phyloP scores from a whole-genome alignment of 2,113 vertebrate species.

The Lates calcarifer region DNA sequence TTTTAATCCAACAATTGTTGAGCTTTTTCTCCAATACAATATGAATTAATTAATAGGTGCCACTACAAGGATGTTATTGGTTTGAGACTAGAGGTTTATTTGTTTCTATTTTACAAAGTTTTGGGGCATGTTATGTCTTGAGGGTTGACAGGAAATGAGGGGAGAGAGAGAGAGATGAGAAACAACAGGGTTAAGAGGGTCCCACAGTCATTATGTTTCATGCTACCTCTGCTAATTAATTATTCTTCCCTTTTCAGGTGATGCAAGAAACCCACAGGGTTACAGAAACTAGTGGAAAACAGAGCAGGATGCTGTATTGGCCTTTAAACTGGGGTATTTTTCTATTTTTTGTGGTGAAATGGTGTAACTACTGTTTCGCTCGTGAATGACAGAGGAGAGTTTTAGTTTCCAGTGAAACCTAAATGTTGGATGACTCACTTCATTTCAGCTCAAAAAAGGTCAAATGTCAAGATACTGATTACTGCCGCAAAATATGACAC shows the following conservation, averaged over 20 bases:
- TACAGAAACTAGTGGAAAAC: too few relatives aligned
- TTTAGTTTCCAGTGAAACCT: not conserved
- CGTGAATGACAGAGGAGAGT: not conserved
- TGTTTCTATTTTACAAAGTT: not conserved
- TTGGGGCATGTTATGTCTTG: not conserved
- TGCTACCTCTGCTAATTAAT: not conserved
- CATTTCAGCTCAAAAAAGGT: not conserved
- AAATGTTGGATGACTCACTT: not conserved
- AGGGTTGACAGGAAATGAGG: not conserved
- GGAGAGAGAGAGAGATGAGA: not conserved
- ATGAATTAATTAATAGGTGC: not conserved
- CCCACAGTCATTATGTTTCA: not conserved
- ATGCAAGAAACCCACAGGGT: too few relatives aligned
- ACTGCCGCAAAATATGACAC: not conserved
- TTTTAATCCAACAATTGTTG: slow-evolving; percentile 2
- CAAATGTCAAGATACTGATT: not conserved
- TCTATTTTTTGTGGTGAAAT: not conserved
- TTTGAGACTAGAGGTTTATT: not conserved
- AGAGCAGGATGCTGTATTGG: too few relatives aligned
- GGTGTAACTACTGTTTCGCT: too few relatives aligned
- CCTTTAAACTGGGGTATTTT: not conserved
- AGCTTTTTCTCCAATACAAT: not conserved
- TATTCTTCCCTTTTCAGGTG: not conserved
- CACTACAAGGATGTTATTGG: not conserved
- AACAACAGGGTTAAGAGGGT: not conserved